Evolutionary conservation across 2,113 vertebrate genomes (phyloP).

Genomic region (Vulpes ferrilata): DNA sequence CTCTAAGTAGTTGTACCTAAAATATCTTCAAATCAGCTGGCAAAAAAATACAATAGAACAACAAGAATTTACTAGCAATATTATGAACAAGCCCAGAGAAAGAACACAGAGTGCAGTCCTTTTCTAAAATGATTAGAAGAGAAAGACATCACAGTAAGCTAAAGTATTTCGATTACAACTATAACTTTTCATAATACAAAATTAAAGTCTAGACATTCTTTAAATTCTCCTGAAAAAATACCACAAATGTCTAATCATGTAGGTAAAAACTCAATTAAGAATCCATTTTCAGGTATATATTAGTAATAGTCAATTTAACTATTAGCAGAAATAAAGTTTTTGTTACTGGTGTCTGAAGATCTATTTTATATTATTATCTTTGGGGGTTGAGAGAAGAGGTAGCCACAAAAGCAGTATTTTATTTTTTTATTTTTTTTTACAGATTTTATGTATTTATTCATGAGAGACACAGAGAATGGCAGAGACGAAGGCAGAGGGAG

Average conservation of each 20-base stretch:
- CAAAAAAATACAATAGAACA: background rate
- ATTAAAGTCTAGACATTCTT: background rate
- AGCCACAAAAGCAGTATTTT: background rate
- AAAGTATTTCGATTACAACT: constrained; percentile 10
- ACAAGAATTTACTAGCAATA: background rate
- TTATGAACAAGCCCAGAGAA: background rate
- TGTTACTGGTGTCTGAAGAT: background rate
- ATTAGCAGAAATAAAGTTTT: constrained; percentile 19
- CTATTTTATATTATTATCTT: background rate
- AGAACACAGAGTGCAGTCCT: background rate
- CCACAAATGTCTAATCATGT: background rate
- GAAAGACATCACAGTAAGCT: background rate
- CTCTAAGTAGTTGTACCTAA: background rate
- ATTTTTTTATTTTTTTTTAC: background rate
- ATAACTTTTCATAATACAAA: constrained; percentile 49
- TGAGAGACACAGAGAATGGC: too few relatives aligned
- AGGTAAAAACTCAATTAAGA: background rate
- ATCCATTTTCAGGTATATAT: background rate
- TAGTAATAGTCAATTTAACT: background rate
- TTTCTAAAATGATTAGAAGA: constrained; percentile 42
- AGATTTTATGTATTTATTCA: too few relatives aligned
- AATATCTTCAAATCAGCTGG: background rate
- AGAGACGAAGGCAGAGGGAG: too few relatives aligned
- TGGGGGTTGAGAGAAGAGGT: background rate
- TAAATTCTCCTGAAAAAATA: constrained; percentile 11